Percentiles rank a stretch among this genome's conserved stretches.
phyloP scores from a whole-genome alignment of 2,888 invertebrate species.

The Mystacides longicornis region DNA sequence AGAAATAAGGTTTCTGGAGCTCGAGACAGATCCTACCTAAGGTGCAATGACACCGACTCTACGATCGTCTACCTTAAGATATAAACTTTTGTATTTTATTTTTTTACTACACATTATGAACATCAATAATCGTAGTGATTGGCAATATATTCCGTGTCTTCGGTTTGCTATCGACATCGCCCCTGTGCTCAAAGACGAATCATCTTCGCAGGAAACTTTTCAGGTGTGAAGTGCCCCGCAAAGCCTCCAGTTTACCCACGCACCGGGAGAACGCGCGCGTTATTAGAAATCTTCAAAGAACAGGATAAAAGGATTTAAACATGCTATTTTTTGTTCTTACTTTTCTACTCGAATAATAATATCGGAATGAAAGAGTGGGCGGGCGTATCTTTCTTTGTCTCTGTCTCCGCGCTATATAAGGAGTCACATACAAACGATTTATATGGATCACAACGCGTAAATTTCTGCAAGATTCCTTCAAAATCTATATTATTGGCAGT shows the following conservation, averaged over 20 bases:
- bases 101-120: no score
- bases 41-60: no score
- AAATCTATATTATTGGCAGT: no score
- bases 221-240: conserved; percentile 35
- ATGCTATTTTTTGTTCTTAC: conserved; percentile 5
- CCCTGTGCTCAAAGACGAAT: not conserved
- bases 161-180: not conserved
- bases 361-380: not conserved
- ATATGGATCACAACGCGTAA: conserved; percentile 2
- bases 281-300: conserved; percentile 21
- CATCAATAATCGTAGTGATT: no score
- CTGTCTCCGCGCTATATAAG: no score
- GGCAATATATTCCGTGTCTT: no score
- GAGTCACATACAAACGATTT: conserved; percentile 1
- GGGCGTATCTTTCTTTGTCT: not conserved
- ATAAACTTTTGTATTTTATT: no score
- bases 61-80: no score
- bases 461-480: not conserved
- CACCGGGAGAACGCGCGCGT: conserved; percentile 15
- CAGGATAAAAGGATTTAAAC: conserved; percentile 14
- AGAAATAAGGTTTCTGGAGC: no score
- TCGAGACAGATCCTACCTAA: no score
- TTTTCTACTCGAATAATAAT: not conserved
- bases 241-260: conserved; percentile 21
- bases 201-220: conserved; percentile 35